Conservation (phyloP, 2,888 invertebrate species). For the Pachydiplax longipennis region DNA sequence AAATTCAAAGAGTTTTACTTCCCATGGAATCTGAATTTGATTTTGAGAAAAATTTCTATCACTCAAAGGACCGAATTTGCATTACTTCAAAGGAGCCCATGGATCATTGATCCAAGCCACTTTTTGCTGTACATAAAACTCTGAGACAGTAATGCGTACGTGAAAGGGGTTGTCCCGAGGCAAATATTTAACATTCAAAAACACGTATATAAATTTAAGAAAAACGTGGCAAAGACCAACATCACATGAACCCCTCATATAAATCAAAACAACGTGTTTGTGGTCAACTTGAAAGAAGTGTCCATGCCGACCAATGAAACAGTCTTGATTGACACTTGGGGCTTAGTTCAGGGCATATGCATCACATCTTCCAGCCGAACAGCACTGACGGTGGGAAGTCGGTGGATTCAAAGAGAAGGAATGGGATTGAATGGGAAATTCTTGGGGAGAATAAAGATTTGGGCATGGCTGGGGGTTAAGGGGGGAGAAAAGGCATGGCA, state of each 20-base stretch:
- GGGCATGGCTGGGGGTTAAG: slow-evolving; percentile 17
- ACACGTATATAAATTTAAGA: slow-evolving; percentile 33
- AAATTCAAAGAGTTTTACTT: background rate
- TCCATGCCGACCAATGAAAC: slow-evolving; percentile 28
- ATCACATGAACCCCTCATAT: slow-evolving; percentile 37
- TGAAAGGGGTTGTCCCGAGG: slow-evolving; percentile 30
- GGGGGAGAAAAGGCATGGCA: slow-evolving; percentile 26
- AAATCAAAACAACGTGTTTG: slow-evolving; percentile 19
- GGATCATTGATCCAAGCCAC: slow-evolving; percentile 41
- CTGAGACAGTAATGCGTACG: background rate
- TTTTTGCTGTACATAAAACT: slow-evolving; percentile 17
- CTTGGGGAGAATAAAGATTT: background rate
- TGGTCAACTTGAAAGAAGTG: slow-evolving; percentile 39
- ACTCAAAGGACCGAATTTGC: background rate
- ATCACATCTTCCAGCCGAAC: slow-evolving; percentile 44
- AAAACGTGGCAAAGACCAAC: slow-evolving; percentile 40
- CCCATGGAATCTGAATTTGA: background rate
- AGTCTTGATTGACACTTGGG: slow-evolving; percentile 43
- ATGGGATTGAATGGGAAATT: background rate
- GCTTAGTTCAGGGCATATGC: slow-evolving; percentile 27
- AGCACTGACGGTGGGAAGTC: slow-evolving; percentile 43
- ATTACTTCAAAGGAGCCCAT: slow-evolving; percentile 24
- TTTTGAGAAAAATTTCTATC: background rate
- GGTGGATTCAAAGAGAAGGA: slow-evolving; percentile 27
- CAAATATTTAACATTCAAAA: slow-evolving; percentile 32